Evolutionary conservation across 2,888 invertebrate species (phyloP), one percentile per base, ranked within the genome.

Genomic region (Tipula lateralis): DNA sequence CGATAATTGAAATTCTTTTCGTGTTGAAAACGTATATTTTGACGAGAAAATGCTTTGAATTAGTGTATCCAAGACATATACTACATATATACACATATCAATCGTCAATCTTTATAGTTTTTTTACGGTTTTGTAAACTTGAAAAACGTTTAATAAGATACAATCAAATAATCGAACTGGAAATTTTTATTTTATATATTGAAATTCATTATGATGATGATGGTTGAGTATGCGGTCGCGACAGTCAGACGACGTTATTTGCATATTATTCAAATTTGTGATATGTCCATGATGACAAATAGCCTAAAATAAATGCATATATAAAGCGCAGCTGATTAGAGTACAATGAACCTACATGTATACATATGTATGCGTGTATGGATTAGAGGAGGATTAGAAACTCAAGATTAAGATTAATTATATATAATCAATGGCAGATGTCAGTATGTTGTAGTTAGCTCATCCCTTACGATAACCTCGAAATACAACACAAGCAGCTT

Each of bases 91-190:
- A n/a, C n/a, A n/a, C n/a, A n/a, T n/a, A 66, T 66, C 19, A 66
- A 24, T 24, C 66, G 66, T 44, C 39, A 39, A 66, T 66, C 24
- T 66, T 24, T 2, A 66, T 66, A 19, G 66, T 66, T 66, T 66
- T 66, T 19, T 66, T 66, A 66, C 66, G 66, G 66, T 66, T 66
- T 66, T 66, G 24, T 66, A 9, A 66, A 24, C 66, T 24, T 66
- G 66, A 24, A 66, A 66, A 66, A 66, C 12, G 24, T 66, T 66
- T 66, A 66, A 66, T 66, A 24, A 66, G 66, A 66, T 66, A 66
- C 66, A 66, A 66, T 66, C 66, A 66, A 66, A 66, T 66, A 66
- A 66, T 66, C 66, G 66, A 66, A 66, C 66, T 66, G 66, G 66
- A 66, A 66, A 24, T 66, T 66, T 50, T 16, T 66, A 66, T 24